phyloP scores from a whole-genome alignment of 1,140 invertebrate genomes.

The Brevipalpus yothersi region DNA sequence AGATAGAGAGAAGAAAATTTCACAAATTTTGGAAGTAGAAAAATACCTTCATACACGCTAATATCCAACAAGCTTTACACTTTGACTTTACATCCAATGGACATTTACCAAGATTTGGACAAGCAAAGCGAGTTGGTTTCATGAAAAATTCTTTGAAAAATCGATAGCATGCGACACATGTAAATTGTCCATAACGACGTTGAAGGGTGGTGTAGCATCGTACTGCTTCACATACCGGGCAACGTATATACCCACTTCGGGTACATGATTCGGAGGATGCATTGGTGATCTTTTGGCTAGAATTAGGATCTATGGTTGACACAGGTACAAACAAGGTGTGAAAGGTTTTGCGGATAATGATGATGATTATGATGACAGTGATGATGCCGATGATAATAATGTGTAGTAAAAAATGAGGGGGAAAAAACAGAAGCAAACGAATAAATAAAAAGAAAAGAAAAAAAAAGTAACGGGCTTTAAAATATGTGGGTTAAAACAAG shows the following conservation, averaged over 20 bases:
- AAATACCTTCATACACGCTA: conserved; percentile 3
- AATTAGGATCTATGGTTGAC: neutral
- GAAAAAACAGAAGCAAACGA: neutral
- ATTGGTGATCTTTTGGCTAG: neutral
- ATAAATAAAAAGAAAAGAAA: neutral
- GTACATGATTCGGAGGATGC: conserved; percentile 1
- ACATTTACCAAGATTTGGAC: neutral
- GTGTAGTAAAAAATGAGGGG: neutral
- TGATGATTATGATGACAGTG: neutral
- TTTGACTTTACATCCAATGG: neutral
- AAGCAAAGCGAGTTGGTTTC: conserved; percentile 3
- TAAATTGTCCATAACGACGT: conserved; percentile 7
- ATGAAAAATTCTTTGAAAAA: conserved; percentile 9
- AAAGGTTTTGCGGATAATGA: neutral
- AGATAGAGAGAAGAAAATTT: no score
- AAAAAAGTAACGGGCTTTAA: neutral
- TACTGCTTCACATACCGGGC: conserved; percentile 3
- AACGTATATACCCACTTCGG: conserved; percentile 4
- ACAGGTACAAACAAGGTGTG: no score
- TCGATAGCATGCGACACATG: conserved; percentile 7
- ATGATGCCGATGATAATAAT: neutral
- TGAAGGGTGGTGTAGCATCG: conserved; percentile 7
- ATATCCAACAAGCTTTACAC: conserved; percentile 8
- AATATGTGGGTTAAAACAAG: neutral
- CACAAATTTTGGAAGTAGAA: no score